Percentiles rank a stretch among this genome's conserved stretches.
Conservation (phyloP, 2,797 vertebrate species). For the Sebastes cheni region DNA sequence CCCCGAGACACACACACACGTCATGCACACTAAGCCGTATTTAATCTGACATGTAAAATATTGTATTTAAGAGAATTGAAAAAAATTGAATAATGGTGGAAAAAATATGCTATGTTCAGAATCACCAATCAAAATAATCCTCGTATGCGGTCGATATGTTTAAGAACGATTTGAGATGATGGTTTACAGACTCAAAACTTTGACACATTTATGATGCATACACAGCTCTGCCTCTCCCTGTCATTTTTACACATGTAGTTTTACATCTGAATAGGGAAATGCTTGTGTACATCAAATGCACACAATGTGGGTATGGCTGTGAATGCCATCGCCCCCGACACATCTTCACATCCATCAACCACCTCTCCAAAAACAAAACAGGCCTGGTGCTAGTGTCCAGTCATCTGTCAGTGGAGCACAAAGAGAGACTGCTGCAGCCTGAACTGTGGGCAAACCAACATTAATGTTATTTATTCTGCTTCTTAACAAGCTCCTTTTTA, state of each 20-base stretch:
- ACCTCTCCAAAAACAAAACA: not conserved
- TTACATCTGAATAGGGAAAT: conserved; percentile 46
- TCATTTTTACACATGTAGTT: not conserved
- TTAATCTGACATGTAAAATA: conserved; percentile 80
- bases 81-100: conserved; percentile 45
- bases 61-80: conserved; percentile 80
- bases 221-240: conserved; percentile 39
- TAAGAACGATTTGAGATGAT: conserved; percentile 38
- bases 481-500: conserved; percentile 34
- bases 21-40: conserved; percentile 66
- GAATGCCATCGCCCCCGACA: conserved; percentile 1
- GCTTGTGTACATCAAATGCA: conserved; percentile 27
- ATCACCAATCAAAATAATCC: conserved; percentile 61
- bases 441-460: conserved; percentile 39
- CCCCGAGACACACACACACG: conserved; percentile 28
- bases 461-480: conserved; percentile 79
- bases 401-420: conserved; percentile 50
- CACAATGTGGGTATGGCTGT: conserved; percentile 30
- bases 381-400: conserved; percentile 31
- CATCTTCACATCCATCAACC: conserved; percentile 4
- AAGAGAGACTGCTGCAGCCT: conserved; percentile 49
- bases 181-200: conserved; percentile 57
- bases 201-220: conserved; percentile 33
- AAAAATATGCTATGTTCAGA: conserved; percentile 58
- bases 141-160: conserved; percentile 56